phyloP scores from a whole-genome alignment of 2,888 invertebrate species.

The Aromia moschata region DNA sequence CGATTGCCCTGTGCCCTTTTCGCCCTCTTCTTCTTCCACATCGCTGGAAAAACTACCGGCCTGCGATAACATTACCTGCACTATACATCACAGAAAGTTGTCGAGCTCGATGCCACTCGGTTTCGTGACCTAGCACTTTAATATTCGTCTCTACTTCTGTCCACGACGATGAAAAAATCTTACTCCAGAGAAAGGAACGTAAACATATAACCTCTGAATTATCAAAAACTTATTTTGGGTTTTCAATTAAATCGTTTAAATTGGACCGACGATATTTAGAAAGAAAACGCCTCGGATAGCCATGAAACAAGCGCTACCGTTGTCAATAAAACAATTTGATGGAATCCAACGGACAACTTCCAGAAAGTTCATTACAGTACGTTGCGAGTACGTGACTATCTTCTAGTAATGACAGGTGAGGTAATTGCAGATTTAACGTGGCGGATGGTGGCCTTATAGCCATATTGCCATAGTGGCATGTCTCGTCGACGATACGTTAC shows the following conservation, averaged over 20 bases:
- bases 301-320: conserved; percentile 38
- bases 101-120: no score
- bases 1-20: not conserved
- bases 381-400: conserved; percentile 54
- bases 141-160: no score
- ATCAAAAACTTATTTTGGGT: no score
- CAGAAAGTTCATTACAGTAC: conserved; percentile 52
- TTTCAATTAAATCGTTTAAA: no score
- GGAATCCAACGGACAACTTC: conserved; percentile 45
- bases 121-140: no score
- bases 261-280: conserved; percentile 1
- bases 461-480: conserved; percentile 43
- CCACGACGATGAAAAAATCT: no score
- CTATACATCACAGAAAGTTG: no score
- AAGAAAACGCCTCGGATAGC: not conserved
- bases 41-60: no score
- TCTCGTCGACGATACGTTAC: conserved; percentile 40
- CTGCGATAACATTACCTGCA: no score
- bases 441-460: conserved; percentile 41
- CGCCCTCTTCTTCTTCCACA: no score
- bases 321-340: conserved; percentile 40
- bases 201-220: no score
- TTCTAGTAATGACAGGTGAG: conserved; percentile 54
- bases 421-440: conserved; percentile 57
- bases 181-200: no score